Percentiles rank a stretch among this genome's conserved stretches.
These are phyloP conservation scores for Sarotherodon lohbergeri DNA, from an alignment of 2,113 vertebrate species.

Conservation along the genomic window DNA sequence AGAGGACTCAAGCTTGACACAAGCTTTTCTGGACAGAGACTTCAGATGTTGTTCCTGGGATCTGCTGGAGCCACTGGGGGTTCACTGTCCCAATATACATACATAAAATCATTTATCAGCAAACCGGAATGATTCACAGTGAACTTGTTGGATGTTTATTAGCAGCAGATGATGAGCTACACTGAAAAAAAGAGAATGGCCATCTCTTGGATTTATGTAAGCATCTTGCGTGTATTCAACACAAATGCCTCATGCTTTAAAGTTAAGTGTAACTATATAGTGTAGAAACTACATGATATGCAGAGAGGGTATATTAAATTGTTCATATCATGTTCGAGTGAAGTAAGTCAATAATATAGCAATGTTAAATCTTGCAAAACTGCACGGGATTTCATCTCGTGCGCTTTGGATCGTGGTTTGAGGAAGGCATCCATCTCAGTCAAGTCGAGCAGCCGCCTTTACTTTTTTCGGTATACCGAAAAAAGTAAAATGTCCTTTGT, in stretches of 20 bases:
- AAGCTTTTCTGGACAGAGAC: neutral
- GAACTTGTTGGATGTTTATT: neutral
- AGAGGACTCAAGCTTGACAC: neutral
- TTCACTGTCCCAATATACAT: neutral
- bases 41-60: neutral
- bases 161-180: neutral
- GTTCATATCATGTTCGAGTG: too few relatives aligned
- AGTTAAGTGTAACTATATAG: too few relatives aligned
- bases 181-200: too few relatives aligned
- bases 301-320: too few relatives aligned
- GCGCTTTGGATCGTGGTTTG: neutral
- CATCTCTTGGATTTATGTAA: too few relatives aligned
- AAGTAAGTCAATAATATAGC: too few relatives aligned
- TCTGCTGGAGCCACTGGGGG: neutral
- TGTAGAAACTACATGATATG: too few relatives aligned
- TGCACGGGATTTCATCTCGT: accelerated
- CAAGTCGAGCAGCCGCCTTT: neutral
- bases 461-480: neutral
- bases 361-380: too few relatives aligned
- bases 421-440: neutral
- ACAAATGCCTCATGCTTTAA: too few relatives aligned
- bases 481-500: neutral
- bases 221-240: too few relatives aligned
- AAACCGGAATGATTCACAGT: neutral
- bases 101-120: neutral